Evolutionary conservation across 1,140 invertebrate species (phyloP), one percentile per base, ranked within the genome.

Genomic region (Drosophila ficusphila): DNA sequence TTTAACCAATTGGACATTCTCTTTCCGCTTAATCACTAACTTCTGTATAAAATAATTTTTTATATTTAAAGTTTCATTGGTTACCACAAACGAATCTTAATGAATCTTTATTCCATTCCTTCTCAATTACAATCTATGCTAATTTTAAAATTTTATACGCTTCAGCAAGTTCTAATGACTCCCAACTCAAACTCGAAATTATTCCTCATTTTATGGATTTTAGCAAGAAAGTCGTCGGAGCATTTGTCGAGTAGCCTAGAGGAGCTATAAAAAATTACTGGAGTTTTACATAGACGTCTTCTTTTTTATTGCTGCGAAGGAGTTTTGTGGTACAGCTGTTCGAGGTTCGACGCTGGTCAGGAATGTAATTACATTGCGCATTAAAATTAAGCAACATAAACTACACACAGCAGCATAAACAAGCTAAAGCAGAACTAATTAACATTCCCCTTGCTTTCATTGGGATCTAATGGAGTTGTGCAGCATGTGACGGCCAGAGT

Each of bases 361-460:
- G 56, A 67, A 67, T 67, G 58, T 60, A 60, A 60, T 67, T 51
- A 51, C 39, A 27, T 21, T 18, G 54, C 31, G 29, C 56, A 67
- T 51, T 49, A 60, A 67, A 67, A 67, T 67, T 67, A 67, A 49
- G 54, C 54, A 67, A 60, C 62, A 67, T 67, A 67, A 67, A 64
- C 21, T 56, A 46, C 52, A 64, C 33, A 29, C 62, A 49, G 33
- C 21, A 46, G 25, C 65, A 62, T 53, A 64, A 69, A 53, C 57
- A 62, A 53, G 65, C 38, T 48, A 47, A 36, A 27, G 34, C 36
- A 60, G 41, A 62, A 46, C 57, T 69, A 69, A 62, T 69, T 69
- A 69, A 69, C 57, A 62, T 61, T 52, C 57, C 25, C 21, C 12
- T 14, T n/a, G 27, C 21, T 33, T 21, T 41, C 14, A 4, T 1